These are phyloP conservation scores for Luidia sarsii DNA, from an alignment of 53 echinoderm and acorn worm genomes.

Conservation along the genomic window DNA sequence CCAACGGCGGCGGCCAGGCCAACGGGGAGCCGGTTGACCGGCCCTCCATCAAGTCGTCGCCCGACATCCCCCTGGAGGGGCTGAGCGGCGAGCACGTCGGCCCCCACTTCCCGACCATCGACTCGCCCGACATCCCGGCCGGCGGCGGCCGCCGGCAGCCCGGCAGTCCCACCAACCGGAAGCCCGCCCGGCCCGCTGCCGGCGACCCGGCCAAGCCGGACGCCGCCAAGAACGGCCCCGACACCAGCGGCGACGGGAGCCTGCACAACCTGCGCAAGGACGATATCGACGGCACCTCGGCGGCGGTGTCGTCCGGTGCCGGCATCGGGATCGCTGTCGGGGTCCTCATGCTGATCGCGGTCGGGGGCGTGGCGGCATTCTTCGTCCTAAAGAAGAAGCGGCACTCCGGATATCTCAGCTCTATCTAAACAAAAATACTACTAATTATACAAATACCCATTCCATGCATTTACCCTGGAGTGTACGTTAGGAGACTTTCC, in stretches of 20 bases:
- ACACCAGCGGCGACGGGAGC: neutral
- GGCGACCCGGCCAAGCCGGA: neutral
- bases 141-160: neutral
- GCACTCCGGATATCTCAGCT: neutral
- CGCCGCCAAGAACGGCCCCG: neutral
- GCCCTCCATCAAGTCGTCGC: neutral
- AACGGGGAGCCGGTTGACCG: neutral
- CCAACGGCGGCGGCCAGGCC: slow-evolving; percentile 1
- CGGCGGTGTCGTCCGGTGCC: neutral
- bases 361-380: neutral
- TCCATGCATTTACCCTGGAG: too few species aligned
- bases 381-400: neutral
- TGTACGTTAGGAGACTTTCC: too few species aligned
- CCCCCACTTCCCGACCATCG: neutral
- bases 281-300: neutral
- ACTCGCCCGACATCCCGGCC: neutral
- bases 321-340: neutral
- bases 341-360: neutral
- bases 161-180: too few species aligned
- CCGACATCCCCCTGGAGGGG: neutral
- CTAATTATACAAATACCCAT: too few species aligned
- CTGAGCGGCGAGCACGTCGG: neutral
- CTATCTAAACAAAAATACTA: neutral
- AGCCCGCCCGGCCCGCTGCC: too few species aligned
- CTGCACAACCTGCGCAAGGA: neutral